Base-by-base conservation (phyloP, 1,140 invertebrate species). In the Hypothenemus hampei region DNA sequence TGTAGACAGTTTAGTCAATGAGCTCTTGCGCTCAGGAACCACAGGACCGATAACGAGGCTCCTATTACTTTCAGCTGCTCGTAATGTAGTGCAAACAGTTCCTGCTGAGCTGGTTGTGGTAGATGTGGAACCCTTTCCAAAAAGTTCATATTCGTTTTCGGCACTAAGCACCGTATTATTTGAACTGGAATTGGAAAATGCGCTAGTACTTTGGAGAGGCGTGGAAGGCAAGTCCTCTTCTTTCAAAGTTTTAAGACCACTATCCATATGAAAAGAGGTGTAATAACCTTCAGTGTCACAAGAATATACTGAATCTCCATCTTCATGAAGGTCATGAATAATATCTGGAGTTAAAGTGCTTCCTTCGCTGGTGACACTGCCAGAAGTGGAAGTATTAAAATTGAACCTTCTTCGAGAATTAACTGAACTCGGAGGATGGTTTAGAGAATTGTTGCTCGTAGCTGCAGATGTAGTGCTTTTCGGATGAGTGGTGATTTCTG, bases 241-340 rank as follows among this genome's bases (percentile, higher is more conserved):
- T 68, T 86, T 85, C 11, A 88, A 71, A 0, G 86, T 89, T 69
- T 92, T 91, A 35, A 97, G 71, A 1, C 93, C 94, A 48, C 91
- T 94, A 71, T 97, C 94, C 77, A 93, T 85, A 69, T 97, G 92
- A 75, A 97, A 97, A 8, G 92, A 96, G 0, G 94, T 97, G 71
- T 96, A 97, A 71, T 97, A 97, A 8, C 94, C 93, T 72, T 97
- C 94, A 10, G 93, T 94, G 69, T 97, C 94, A 65, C 93, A 92
- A 4, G 92, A 95, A 72, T 94, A 96, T 36, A 92, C 89, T 0
- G 92, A 95, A 72, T 94, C 92, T 29, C 88, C 85, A 66, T 95
- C 91, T 69, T 91, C 87, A 24, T 78, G 77, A 7, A 86, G 77
- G 49, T 84, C 81, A 40, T 80, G 76, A 51, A 85, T 84, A 49